A percentile compares a stretch with the other conserved stretches of the same genome.
Evolutionary conservation across 2,797 vertebrate genomes (phyloP).

Genomic region (Hemibagrus guttatus): DNA sequence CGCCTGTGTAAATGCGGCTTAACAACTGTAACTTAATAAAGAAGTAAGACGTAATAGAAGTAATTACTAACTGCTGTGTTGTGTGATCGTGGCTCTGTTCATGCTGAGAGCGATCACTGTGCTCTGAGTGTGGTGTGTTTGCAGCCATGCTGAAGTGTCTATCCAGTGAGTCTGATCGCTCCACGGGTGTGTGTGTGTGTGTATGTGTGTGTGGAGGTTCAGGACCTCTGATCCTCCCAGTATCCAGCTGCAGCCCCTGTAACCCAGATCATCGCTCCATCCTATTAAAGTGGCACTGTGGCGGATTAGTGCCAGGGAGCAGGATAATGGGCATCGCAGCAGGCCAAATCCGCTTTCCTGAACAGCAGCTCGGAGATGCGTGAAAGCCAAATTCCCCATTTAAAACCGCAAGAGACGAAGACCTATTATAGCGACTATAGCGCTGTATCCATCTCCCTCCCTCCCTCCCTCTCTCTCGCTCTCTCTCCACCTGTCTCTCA

Average conservation of each 20-base stretch:
- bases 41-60: not conserved
- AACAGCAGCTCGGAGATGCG: slow-evolving; percentile 73
- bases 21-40: not conserved
- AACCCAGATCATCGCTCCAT: slow-evolving; percentile 63
- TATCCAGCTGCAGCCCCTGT: slow-evolving; percentile 50
- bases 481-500: not conserved
- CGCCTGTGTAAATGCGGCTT: no score
- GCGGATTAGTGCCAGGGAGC: slow-evolving; percentile 78
- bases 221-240: slow-evolving; percentile 29
- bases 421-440: slow-evolving; percentile 71
- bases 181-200: not conserved
- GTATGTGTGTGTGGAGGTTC: slow-evolving; percentile 30
- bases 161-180: slow-evolving; percentile 1
- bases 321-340: slow-evolving; percentile 80
- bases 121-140: slow-evolving; percentile 51
- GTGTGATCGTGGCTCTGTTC: slow-evolving; percentile 17
- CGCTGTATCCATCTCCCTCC: slow-evolving; percentile 48
- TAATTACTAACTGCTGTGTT: not conserved
- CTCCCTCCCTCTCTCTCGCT: slow-evolving; percentile 14
- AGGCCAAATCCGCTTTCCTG: slow-evolving; percentile 79
- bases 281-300: slow-evolving; percentile 75
- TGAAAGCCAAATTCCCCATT: slow-evolving; percentile 79
- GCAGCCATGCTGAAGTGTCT: not conserved
- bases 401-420: slow-evolving; percentile 70
- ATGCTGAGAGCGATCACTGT: slow-evolving; percentile 45